These are phyloP conservation scores for Zhengitettix transpicula DNA, from an alignment of 2,888 invertebrate species.

Conservation along the genomic window DNA sequence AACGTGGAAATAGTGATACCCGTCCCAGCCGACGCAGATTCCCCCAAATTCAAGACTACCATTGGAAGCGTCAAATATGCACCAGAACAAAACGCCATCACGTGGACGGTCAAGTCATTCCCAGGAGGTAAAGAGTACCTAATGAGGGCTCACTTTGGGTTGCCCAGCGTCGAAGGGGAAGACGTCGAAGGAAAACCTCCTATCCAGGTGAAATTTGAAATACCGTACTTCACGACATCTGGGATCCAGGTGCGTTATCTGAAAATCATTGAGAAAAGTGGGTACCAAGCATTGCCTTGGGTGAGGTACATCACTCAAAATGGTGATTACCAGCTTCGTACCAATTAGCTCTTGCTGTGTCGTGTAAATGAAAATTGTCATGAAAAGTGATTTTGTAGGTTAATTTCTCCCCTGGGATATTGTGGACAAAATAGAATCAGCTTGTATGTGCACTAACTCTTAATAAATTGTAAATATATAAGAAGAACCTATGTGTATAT, in stretches of 20 bases:
- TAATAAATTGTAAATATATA: too few relatives aligned
- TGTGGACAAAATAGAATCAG: too few relatives aligned
- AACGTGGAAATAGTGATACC: constrained; percentile 96
- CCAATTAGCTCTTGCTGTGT: constrained; percentile 39
- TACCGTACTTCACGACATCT: constrained; percentile 96
- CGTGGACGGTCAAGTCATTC: constrained; percentile 95
- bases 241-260: constrained; percentile 94
- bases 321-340: constrained; percentile 94
- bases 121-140: constrained; percentile 97
- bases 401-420: too few relatives aligned
- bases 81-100: constrained; percentile 90
- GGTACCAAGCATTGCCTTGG: constrained; percentile 97
- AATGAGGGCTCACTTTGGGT: constrained; percentile 94
- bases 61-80: constrained; percentile 95
- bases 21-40: constrained; percentile 92
- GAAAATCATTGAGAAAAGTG: constrained; percentile 97
- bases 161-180: constrained; percentile 90
- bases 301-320: constrained; percentile 99
- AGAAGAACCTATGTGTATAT: too few relatives aligned
- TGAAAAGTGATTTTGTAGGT: too few relatives aligned
- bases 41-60: constrained; percentile 95
- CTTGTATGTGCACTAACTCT: too few relatives aligned
- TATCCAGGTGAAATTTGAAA: constrained; percentile 97
- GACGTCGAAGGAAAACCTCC: constrained; percentile 93
- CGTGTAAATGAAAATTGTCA: too few relatives aligned